A percentile compares a stretch with the other conserved stretches of the same genome.
phyloP scores from a whole-genome alignment of 2,888 invertebrate genomes.

The Isoperla grammatica region DNA sequence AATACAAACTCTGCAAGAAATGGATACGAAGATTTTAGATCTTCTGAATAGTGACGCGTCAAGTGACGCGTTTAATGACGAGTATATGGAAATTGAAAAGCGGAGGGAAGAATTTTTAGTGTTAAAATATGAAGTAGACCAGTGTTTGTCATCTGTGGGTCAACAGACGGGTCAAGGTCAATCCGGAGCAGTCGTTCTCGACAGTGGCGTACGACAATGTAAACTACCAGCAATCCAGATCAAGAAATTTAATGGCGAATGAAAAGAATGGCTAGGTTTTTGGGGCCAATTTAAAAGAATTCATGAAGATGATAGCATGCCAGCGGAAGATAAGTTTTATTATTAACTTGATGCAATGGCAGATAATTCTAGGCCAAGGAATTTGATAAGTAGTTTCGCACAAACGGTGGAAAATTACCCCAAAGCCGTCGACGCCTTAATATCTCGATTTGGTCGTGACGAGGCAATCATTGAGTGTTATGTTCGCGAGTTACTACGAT shows the following conservation, averaged over 20 bases:
- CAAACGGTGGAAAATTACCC: not conserved
- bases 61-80: too few relatives aligned
- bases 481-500: not conserved
- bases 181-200: too few relatives aligned
- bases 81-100: too few relatives aligned
- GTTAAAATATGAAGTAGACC: too few relatives aligned
- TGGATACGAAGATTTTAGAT: too few relatives aligned
- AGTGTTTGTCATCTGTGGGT: too few relatives aligned
- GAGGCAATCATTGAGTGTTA: not conserved
- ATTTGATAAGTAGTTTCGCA: too few relatives aligned
- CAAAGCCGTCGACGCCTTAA: not conserved
- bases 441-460: conserved; percentile 5
- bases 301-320: not conserved
- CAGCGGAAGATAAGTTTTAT: conserved; percentile 1
- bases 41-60: too few relatives aligned
- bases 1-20: too few relatives aligned
- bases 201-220: too few relatives aligned
- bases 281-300: conserved; percentile 6
- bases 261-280: not conserved
- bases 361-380: not conserved
- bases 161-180: too few relatives aligned
- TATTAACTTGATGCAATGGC: conserved; percentile 6
- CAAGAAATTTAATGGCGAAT: conserved; percentile 6
- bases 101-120: too few relatives aligned
- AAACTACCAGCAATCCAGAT: not conserved